These are phyloP conservation scores for Montipora capricornis DNA, from an alignment of 64 coral and sea anemone genomes.

Conservation along the genomic window DNA sequence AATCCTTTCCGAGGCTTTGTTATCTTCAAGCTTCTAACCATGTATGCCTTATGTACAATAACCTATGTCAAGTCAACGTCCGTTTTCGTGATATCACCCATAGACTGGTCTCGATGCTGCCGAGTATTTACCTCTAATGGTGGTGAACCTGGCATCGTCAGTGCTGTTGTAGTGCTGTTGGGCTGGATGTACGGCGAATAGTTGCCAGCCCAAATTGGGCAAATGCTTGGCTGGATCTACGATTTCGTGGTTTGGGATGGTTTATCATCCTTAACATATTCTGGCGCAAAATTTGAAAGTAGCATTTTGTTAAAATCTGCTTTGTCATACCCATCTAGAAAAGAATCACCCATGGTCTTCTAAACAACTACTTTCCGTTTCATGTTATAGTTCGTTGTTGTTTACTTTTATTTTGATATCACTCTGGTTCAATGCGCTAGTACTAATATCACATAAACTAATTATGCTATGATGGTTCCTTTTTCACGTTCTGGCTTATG, in stretches of 20 bases:
- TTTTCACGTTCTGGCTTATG: background rate
- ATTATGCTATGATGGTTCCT: background rate
- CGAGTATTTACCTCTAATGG: constrained; percentile 36
- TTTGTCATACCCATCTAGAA: constrained; percentile 7
- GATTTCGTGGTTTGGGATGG: constrained; percentile 10
- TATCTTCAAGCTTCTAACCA: constrained; percentile 3
- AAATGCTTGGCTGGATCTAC: constrained; percentile 6
- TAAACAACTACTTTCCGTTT: constrained; percentile 26
- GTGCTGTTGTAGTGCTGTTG: constrained; percentile 15
- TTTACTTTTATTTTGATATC: constrained; percentile 14
- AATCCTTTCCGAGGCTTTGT: background rate
- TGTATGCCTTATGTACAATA: constrained; percentile 40
- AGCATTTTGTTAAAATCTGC: constrained; percentile 1
- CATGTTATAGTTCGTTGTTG: constrained; percentile 29
- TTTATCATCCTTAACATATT: constrained; percentile 11
- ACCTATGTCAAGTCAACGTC: constrained; percentile 20
- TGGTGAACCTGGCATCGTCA: constrained; percentile 29
- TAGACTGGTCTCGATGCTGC: constrained; percentile 49
- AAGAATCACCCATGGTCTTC: constrained; percentile 2
- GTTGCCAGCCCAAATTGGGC: constrained; percentile 30
- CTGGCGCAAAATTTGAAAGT: constrained; percentile 2
- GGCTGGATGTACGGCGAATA: constrained; percentile 25
- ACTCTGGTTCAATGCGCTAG: background rate
- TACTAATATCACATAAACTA: background rate
- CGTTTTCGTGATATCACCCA: constrained; percentile 35